Evolutionary conservation across 2,888 invertebrate species (phyloP), one percentile per base, ranked within the genome.

Genomic region (Branchellion lobata): DNA sequence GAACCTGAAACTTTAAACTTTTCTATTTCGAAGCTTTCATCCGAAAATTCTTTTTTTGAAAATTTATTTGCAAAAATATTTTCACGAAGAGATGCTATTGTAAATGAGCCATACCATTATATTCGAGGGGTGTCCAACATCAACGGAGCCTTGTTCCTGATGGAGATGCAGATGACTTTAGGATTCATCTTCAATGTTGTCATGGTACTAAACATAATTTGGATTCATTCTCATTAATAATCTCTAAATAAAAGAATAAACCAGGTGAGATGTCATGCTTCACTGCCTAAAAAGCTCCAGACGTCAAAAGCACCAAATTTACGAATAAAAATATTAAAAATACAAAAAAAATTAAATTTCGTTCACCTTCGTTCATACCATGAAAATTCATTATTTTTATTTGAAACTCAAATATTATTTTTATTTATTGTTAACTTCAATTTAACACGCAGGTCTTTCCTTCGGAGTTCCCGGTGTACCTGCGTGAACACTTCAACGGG

Each of bases 101-200:
- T 40, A 40, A 40, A 40, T 14, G 14, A 57, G 24, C 5, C 5
- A n/a, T 14, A 93, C 29, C 93, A 93, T 18, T 57, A 14, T 18
- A 14, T 24, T 18, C n/a, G 5, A 84, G 96, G 94, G 0, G 94
- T 96, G 0, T 83, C 83, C 83, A 85, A 85, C 83, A 83, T 86
- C 79, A 86, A 86, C 74, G 86, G 85, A 11, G 84, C 84, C n/a
- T 82, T 86, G 75, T 86, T 86, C 76, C 83, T 86, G 8, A 79
- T 85, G 77, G 81, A 85, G 74, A 85, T 83, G 74, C 85, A 86
- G 77, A 83, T 84, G 80, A 95, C 95, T 5, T 95, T 96, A 88
- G 94, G 94, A 85, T 95, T 95, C 87, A 92, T 95, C n/a, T 95
- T 95, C 86, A 94, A 95, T 81, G 96, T 96, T 65, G 92, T 96